Conservation (phyloP, 2,888 invertebrate species). For the Eucriotettix oculatus region DNA sequence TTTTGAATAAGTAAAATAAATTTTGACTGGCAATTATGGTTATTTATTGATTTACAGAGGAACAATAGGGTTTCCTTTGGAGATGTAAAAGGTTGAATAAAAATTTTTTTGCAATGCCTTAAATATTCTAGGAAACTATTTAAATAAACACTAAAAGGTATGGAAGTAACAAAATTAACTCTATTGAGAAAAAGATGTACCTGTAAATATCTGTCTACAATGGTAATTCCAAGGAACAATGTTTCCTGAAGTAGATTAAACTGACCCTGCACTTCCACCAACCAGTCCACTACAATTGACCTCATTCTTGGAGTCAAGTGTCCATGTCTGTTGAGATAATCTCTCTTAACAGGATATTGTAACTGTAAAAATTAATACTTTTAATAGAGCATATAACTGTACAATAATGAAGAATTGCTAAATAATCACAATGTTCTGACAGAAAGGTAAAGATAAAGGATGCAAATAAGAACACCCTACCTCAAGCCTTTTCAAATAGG, state of each 20-base stretch:
- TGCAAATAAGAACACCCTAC: too few relatives aligned
- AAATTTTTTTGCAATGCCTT: too few relatives aligned
- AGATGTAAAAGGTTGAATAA: too few relatives aligned
- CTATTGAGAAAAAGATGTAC: conserved; percentile 22
- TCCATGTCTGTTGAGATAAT: background rate
- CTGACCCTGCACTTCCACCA: conserved; percentile 77
- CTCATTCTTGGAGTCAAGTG: conserved; percentile 70
- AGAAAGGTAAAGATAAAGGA: background rate
- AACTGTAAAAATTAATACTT: background rate
- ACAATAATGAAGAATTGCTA: background rate
- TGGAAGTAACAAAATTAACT: background rate
- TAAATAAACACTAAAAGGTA: background rate
- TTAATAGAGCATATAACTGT: background rate
- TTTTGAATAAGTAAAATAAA: too few relatives aligned
- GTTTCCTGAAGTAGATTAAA: conserved; percentile 79
- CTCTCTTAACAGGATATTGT: background rate
- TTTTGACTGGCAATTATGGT: too few relatives aligned
- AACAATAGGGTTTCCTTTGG: too few relatives aligned
- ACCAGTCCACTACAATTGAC: conserved; percentile 79
- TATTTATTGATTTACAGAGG: too few relatives aligned
- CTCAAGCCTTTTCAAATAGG: too few relatives aligned
- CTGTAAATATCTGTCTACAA: conserved; percentile 81
- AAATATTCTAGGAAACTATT: too few relatives aligned
- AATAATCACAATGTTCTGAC: background rate
- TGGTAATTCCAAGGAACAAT: conserved; percentile 70